These are phyloP conservation scores for Macrocentrus cingulum DNA, from an alignment of 1,140 invertebrate genomes.

Conservation along the genomic window DNA sequence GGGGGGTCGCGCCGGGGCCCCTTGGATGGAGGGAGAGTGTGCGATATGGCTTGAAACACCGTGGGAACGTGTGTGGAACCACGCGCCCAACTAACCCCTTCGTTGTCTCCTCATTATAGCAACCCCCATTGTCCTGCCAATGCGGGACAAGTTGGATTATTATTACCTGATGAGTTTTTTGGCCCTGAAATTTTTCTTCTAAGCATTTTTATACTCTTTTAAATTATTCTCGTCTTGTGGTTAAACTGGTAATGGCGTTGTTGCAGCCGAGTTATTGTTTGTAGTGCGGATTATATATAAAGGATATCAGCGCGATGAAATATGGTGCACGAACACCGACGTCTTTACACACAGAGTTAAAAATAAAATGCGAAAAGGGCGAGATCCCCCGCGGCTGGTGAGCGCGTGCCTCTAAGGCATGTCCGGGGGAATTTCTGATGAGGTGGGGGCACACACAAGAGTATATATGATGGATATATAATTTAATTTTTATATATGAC, in stretches of 20 bases:
- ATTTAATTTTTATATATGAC: too few species aligned
- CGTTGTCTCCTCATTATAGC: too few species aligned
- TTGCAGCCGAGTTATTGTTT: not conserved
- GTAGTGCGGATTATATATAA: not conserved
- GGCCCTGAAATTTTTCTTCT: too few species aligned
- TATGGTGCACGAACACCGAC: slow-evolving; percentile 28
- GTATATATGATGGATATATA: slow-evolving; percentile 32
- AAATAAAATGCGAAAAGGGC: slow-evolving; percentile 1
- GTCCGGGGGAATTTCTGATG: slow-evolving; percentile 22
- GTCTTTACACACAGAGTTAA: slow-evolving; percentile 21
- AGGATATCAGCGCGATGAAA: slow-evolving; percentile 24
- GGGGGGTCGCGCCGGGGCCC: slow-evolving; percentile 16
- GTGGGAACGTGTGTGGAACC: slow-evolving; percentile 57
- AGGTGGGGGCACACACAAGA: slow-evolving; percentile 3
- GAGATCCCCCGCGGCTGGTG: slow-evolving; percentile 34
- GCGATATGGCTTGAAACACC: slow-evolving; percentile 54
- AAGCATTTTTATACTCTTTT: not conserved
- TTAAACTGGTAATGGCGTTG: slow-evolving; percentile 18
- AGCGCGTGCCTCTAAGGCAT: slow-evolving; percentile 37
- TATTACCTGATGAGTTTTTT: too few species aligned
- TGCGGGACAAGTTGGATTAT: too few species aligned
- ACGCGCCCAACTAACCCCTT: slow-evolving; percentile 57
- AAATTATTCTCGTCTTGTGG: slow-evolving; percentile 2
- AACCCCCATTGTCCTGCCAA: too few species aligned
- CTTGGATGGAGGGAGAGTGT: too few species aligned